Evolutionary conservation across 2,797 vertebrate genomes (phyloP), one percentile per base, ranked within the genome.

Genomic region (Echeneis naucrates): DNA sequence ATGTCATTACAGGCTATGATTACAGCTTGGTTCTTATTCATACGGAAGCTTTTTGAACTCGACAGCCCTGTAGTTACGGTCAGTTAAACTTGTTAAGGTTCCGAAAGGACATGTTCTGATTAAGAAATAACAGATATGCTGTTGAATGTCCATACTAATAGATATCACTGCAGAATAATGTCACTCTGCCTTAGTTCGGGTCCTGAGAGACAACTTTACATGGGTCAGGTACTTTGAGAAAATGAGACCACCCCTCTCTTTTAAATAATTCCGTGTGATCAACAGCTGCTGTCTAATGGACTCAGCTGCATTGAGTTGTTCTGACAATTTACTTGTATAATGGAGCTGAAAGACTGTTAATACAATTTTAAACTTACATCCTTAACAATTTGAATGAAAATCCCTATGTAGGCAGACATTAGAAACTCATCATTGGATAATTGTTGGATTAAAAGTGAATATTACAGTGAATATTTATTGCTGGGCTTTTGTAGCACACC

Each of bases 381-480:
- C 16, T n/a, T 30, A 33, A 40, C 16, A 13, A 4, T 54, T 4
- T 23, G 3, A 42, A 66, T 32, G 24, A 21, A 50, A 64, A 45
- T 44, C 52, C 40, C 40, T 6, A 16, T 8, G 40, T 44, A 44
- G 53, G 14, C 35, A 16, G 33, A 17, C 40, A 8, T 51, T 32
- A 11, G 71, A 63, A 56, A 78, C 69, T 30, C 30, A 30, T 30
- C 30, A 30, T 30, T 30, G 30, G 30, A 30, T 3, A 30, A 3
- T 62, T 78, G 80, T 82, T 74, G 62, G 52, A 60, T 65, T 70
- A 80, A 72, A 70, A 72, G 82, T 56, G n/a, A n/a, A n/a, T n/a
- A n/a, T 80, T 71, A 37, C 72, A 74, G 79, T 86, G 87, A 88
- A 81, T 92, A 92, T 93, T 93, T 93, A 93, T 93, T 91, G 84